Base-by-base conservation (phyloP, 2,888 invertebrate genomes). In the Muscina levida region DNA sequence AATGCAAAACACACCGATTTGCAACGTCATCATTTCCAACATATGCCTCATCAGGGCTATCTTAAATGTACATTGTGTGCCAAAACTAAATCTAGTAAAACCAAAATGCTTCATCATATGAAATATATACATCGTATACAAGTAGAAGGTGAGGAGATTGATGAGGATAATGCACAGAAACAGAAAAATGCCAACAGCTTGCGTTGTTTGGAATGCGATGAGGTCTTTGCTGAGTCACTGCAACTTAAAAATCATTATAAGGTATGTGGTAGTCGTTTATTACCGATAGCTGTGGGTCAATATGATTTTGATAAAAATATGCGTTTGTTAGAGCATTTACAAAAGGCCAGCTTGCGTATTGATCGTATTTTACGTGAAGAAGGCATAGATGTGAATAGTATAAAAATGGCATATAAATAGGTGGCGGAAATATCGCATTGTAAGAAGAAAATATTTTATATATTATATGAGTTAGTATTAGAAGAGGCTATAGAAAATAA, bases 31-130 rank as follows among this genome's bases (percentile, higher is more conserved):
- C 86, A 84, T 31, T 87, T 87, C 31, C 86, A 85, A 39, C 87
- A 87, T 56, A 77, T 88, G 57, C 87, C 88, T 8, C 87, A 82
- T 71, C 86, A 86, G 1, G 84, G 87, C 0, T 87, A 87, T 65
- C 75, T 87, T 0, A 88, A 88, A 72, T 87, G 87, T 46, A 83
- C 81, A 0, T 15, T 88, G 3, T 87, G 87, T 39, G 57, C 77
- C 0, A 86, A 86, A 8, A 85, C 88, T 1, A 87, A 88, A 82
- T 87, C 87, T 0, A 88, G 85, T 70, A 88, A 86, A 73, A 81
- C 85, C 0, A 87, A 87, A 77, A 87, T 87, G 74, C 74, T 84
- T 59, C 85, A 86, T 48, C 87, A 87, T 72, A 84, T 87, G 59
- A 83, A 85, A 6, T 42, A 15, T 13, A 19, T 62, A 11, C 48